These are phyloP conservation scores for Bombus affinis DNA, from an alignment of 1,140 invertebrate species.

Conservation along the genomic window DNA sequence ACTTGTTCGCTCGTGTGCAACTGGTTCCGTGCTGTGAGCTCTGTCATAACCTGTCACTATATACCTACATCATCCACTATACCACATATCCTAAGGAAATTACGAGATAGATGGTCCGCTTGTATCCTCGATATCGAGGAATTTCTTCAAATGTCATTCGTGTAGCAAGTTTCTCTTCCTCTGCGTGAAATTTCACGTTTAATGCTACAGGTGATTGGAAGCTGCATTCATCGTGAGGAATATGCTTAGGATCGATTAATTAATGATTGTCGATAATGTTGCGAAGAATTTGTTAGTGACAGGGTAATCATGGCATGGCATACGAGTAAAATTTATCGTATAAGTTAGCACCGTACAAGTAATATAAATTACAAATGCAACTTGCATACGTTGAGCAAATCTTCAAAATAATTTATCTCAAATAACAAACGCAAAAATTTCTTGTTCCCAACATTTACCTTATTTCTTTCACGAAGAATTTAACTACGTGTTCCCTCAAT, in stretches of 20 bases:
- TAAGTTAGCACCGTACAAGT: background rate
- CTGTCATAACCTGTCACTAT: slow-evolving; percentile 68
- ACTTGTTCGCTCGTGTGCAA: slow-evolving; percentile 50
- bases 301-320: background rate
- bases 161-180: too few relatives aligned
- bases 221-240: background rate
- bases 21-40: slow-evolving; percentile 58
- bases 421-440: background rate
- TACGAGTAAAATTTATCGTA: background rate
- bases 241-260: too few relatives aligned
- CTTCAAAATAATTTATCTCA: background rate
- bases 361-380: background rate
- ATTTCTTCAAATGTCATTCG: background rate
- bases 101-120: slow-evolving; percentile 25
- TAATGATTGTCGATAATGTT: background rate
- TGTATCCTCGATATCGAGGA: background rate
- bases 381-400: background rate
- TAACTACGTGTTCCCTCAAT: background rate
- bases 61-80: background rate
- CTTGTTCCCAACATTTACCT: background rate
- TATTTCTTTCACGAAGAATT: background rate
- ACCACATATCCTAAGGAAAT: slow-evolving; percentile 41
- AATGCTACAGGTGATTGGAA: too few relatives aligned
- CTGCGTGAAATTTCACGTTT: background rate
- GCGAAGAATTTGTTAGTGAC: background rate